Conservation (phyloP, 2,888 invertebrate genomes). For the Pyrocoelia pectoralis region DNA sequence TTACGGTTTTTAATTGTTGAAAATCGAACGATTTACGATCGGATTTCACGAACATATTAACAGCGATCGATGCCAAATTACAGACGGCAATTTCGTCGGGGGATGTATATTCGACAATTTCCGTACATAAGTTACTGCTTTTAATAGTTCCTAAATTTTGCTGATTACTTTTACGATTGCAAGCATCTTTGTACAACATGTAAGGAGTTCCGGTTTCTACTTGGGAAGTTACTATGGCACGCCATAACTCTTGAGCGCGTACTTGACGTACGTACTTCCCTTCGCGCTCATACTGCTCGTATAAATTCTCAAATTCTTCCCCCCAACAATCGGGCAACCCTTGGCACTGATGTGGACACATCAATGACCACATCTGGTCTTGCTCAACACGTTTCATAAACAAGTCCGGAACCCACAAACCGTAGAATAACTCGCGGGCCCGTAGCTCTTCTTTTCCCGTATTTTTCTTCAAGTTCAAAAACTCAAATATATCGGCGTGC, state of each 20-base stretch:
- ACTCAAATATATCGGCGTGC: slow-evolving; percentile 97
- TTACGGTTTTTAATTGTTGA: slow-evolving; percentile 81
- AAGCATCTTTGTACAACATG: slow-evolving; percentile 96
- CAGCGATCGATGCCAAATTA: slow-evolving; percentile 95
- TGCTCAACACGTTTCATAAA: slow-evolving; percentile 95
- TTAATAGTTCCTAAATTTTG: slow-evolving; percentile 98
- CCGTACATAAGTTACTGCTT: slow-evolving; percentile 97
- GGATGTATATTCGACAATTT: slow-evolving; percentile 94
- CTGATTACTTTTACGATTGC: slow-evolving; percentile 97
- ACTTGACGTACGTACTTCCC: slow-evolving; percentile 71
- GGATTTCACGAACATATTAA: slow-evolving; percentile 90
- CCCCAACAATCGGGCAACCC: slow-evolving; percentile 94
- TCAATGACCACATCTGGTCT: slow-evolving; percentile 89
- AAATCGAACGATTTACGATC: slow-evolving; percentile 86
- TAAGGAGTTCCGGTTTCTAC: slow-evolving; percentile 98
- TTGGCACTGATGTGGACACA: slow-evolving; percentile 96
- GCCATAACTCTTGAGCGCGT: slow-evolving; percentile 90
- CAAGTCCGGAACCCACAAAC: slow-evolving; percentile 97
- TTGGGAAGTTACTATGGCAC: slow-evolving; percentile 92
- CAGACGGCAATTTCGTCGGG: slow-evolving; percentile 96
- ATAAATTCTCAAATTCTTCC: slow-evolving; percentile 90
- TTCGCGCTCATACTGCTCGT: slow-evolving; percentile 85
- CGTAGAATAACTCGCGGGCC: slow-evolving; percentile 96
- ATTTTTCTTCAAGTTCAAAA: slow-evolving; percentile 93
- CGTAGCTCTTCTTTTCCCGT: slow-evolving; percentile 94